Conservation (phyloP, 2,797 vertebrate genomes). For the Syncerus caffer region DNA sequence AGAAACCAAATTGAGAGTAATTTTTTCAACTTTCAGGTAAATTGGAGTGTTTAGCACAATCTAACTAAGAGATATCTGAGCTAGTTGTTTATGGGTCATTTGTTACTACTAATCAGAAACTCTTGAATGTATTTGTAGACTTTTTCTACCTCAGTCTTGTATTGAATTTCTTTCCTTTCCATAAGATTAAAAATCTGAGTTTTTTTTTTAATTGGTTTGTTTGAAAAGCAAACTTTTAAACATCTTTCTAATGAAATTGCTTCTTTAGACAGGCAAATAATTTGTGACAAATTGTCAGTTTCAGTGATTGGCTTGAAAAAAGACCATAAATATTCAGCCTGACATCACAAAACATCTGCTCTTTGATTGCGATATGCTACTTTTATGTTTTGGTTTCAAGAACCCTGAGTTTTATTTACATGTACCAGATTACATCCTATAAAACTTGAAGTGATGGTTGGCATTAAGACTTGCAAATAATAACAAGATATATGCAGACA, state of each 20-base stretch:
- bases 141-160: conserved; percentile 6
- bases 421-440: conserved; percentile 66
- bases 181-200: conserved; percentile 4
- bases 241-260: conserved; percentile 25
- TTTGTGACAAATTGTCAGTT: conserved; percentile 26
- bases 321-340: conserved; percentile 51
- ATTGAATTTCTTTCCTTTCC: not conserved
- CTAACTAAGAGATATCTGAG: not conserved
- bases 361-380: conserved; percentile 33
- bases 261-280: conserved; percentile 39
- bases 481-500: conserved; percentile 39
- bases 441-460: conserved; percentile 70
- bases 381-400: conserved; percentile 62
- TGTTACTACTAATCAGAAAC: conserved; percentile 12
- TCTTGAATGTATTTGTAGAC: not conserved
- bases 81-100: not conserved
- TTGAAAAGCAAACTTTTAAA: conserved; percentile 12
- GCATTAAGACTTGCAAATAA: conserved; percentile 60
- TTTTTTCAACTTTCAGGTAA: not conserved
- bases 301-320: conserved; percentile 11
- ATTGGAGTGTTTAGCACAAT: not conserved
- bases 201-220: not conserved
- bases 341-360: conserved; percentile 63
- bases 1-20: not conserved
- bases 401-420: conserved; percentile 67